A percentile compares a stretch with the other conserved stretches of the same genome.
These are phyloP conservation scores for Mallotus villosus DNA, from an alignment of 2,797 vertebrate species.

Conservation along the genomic window DNA sequence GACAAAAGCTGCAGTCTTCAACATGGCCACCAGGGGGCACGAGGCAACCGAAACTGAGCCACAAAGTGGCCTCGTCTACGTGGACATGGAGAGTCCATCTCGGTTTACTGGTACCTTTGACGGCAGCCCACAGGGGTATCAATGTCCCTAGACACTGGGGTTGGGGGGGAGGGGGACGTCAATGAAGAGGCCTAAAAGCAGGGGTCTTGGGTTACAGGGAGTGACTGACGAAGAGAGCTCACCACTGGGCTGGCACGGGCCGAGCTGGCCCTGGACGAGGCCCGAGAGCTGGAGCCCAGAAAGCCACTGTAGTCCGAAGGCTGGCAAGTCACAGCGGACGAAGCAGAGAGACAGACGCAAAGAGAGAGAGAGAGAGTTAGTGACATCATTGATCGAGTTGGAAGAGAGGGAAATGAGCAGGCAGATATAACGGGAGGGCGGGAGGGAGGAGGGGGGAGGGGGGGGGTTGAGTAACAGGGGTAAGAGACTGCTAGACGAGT, in stretches of 20 bases:
- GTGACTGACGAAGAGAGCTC: conserved; percentile 67
- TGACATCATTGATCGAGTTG: not conserved
- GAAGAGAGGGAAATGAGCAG: not conserved
- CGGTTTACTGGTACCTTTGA: not conserved
- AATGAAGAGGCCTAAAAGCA: not conserved
- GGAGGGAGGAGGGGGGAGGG: not conserved
- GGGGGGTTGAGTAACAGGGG: not conserved
- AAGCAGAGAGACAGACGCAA: conserved; percentile 40
- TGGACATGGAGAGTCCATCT: not conserved
- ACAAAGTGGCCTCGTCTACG: not conserved
- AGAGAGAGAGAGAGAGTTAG: conserved; percentile 12
- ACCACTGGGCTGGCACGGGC: conserved; percentile 97
- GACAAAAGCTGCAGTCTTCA: conserved; percentile 3
- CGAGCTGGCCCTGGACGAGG: conserved; percentile 92
- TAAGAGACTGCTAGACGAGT: conserved; percentile 2
- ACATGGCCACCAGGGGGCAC: conserved; percentile 19
- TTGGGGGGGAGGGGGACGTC: not conserved
- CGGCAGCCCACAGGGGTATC: not conserved
- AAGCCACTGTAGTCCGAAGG: conserved; percentile 86
- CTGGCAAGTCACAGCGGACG: conserved; percentile 67
- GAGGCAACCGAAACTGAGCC: not conserved
- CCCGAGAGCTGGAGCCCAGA: conserved; percentile 85
- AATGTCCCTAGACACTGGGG: not conserved
- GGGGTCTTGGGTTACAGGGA: conserved; percentile 9
- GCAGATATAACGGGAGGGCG: not conserved